Evolutionary conservation across 2,888 invertebrate species (phyloP).

Genomic region (Eupithecia tripunctaria): DNA sequence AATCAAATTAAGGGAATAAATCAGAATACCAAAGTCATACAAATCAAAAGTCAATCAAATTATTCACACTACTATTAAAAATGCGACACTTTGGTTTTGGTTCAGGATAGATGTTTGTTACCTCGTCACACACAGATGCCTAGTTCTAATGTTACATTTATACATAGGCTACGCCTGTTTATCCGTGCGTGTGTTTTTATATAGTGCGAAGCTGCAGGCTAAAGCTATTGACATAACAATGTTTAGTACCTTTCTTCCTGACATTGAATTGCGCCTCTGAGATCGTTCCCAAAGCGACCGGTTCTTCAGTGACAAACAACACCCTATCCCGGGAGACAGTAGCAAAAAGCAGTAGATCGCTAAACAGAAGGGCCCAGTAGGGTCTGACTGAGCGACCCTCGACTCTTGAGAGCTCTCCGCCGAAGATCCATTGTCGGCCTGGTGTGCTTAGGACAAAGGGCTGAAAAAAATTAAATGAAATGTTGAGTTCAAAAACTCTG

Average conservation of each 20-base stretch:
- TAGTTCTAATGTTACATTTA: neutral
- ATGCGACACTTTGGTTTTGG: neutral
- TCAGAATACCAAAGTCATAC: neutral
- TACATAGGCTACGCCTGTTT: neutral
- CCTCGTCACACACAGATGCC: neutral
- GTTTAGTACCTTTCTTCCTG: slow-evolving; percentile 88
- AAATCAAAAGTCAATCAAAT: neutral
- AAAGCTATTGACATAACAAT: neutral
- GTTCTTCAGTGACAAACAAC: slow-evolving; percentile 94
- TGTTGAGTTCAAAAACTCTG: too few relatives aligned
- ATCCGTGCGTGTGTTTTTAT: too few relatives aligned
- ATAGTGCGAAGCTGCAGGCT: neutral
- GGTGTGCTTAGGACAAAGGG: slow-evolving; percentile 93
- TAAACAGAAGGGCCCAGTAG: slow-evolving; percentile 94
- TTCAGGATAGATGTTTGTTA: neutral
- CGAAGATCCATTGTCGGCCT: slow-evolving; percentile 95
- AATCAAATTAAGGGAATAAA: neutral
- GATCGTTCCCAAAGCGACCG: slow-evolving; percentile 90
- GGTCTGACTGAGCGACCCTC: slow-evolving; percentile 92
- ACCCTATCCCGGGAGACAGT: slow-evolving; percentile 94
- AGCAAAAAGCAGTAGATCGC: slow-evolving; percentile 93
- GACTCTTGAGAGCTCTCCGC: slow-evolving; percentile 92
- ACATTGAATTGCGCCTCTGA: slow-evolving; percentile 94
- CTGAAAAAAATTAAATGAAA: slow-evolving; percentile 66
- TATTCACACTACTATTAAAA: too few relatives aligned